Conservation (phyloP, 1,140 invertebrate genomes). For the Hirudo medicinalis region DNA sequence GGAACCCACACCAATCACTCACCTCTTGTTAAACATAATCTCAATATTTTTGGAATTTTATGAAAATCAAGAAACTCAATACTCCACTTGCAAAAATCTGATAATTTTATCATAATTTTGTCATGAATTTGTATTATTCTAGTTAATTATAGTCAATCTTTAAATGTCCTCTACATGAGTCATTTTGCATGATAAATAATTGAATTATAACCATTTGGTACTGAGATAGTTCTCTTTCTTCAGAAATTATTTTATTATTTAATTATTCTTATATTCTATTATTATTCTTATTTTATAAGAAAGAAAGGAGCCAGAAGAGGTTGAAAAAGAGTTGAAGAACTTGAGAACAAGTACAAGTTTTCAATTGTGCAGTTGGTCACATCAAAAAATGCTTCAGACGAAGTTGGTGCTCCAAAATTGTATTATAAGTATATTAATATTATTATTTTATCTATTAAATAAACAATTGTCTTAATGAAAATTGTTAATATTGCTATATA, state of each 20-base stretch:
- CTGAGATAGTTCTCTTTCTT: neutral
- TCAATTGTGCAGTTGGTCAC: conserved; percentile 15
- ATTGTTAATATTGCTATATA: too few species aligned
- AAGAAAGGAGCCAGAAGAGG: neutral
- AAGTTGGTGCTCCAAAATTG: conserved; percentile 13
- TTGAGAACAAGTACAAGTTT: neutral
- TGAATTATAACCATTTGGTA: neutral
- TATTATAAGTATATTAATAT: too few species aligned
- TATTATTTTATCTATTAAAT: too few species aligned
- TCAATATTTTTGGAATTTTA: too few species aligned
- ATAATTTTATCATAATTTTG: conserved; percentile 24
- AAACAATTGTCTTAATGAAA: too few species aligned
- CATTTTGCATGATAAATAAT: neutral
- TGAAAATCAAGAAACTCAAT: too few species aligned
- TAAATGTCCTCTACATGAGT: neutral
- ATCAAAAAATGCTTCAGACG: conserved; percentile 27
- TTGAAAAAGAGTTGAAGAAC: neutral
- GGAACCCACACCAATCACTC: too few species aligned
- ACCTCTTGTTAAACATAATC: too few species aligned
- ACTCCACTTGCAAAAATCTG: too few species aligned
- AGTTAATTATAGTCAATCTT: too few species aligned
- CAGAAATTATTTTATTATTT: too few species aligned
- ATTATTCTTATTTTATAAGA: neutral
- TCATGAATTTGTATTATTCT: neutral
- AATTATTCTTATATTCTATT: too few species aligned